Evolutionary conservation across 2,888 invertebrate species (phyloP).

Genomic region (Leucophora obtusa): DNA sequence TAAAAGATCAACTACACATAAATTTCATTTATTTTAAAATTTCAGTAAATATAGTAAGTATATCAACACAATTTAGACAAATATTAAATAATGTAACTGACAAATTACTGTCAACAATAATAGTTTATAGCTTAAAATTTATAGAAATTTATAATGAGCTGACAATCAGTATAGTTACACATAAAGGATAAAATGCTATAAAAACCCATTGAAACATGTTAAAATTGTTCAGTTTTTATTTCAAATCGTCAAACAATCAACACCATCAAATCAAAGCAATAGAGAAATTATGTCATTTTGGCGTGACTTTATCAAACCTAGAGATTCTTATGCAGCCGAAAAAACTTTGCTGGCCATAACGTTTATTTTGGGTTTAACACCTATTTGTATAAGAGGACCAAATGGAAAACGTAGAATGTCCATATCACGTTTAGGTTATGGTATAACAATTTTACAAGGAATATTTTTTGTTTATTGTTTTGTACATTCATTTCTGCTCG

Average conservation of each 20-base stretch:
- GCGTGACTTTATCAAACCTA: slow-evolving; percentile 70
- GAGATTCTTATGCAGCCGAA: slow-evolving; percentile 75
- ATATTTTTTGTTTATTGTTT: slow-evolving; percentile 75
- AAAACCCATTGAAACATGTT: background rate
- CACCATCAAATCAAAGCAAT: background rate
- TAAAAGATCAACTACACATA: too few relatives aligned
- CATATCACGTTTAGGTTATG: slow-evolving; percentile 71
- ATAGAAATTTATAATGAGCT: slow-evolving; percentile 21
- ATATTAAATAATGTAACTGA: background rate
- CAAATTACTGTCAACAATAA: background rate
- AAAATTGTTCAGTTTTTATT: background rate
- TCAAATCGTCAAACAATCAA: background rate
- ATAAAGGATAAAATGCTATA: background rate
- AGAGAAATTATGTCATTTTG: slow-evolving; percentile 60
- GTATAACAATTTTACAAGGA: slow-evolving; percentile 72
- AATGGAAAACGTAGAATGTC: slow-evolving; percentile 66
- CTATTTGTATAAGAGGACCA: slow-evolving; percentile 70
- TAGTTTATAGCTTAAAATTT: background rate
- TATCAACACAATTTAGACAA: too few relatives aligned
- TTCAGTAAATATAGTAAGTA: too few relatives aligned
- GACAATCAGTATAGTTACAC: slow-evolving; percentile 22
- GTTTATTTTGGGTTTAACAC: slow-evolving; percentile 75
- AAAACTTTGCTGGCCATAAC: slow-evolving; percentile 73
- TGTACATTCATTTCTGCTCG: slow-evolving; percentile 70
- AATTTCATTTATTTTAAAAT: too few relatives aligned